Evolutionary conservation across 2,113 vertebrate genomes (phyloP), one percentile per base, ranked within the genome.

Genomic region (Cyprinodon variegatus): DNA sequence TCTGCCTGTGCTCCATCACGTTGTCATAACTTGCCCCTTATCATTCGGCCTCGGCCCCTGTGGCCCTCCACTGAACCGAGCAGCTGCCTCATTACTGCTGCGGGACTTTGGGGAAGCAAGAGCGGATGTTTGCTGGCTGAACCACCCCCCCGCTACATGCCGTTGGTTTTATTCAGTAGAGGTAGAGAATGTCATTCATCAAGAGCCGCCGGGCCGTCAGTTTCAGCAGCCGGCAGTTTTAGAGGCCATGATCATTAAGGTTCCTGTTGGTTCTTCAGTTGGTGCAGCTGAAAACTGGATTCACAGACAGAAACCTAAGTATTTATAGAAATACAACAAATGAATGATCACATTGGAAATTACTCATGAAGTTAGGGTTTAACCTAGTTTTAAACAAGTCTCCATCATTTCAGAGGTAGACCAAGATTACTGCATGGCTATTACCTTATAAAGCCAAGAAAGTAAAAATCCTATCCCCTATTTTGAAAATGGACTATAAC

Each of bases 61-160:
- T 75, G 86, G 86, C 83, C 84, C 77, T 83, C 66, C 20, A 38
- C 77, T 85, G 82, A 86, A 86, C 82, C 63, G 61, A 74, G 77
- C 66, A 53, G 68, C 53, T 41, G 76, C 61, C 87, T 89, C 82
- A 84, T 88, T 88, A 84, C 68, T n/a, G 84, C 63, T 43, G 15
- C 43, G 20, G 74, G 78, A 48, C 68, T 82, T 76, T 72, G 0
- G 77, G 82, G 79, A 76, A 73, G 45, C 39, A n/a, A 65, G 70
- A 61, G 72, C 78, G 85, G 87, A 85, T 87, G 82, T 78, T 81
- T 72, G 85, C 72, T 77, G 78, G 84, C 84, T 87, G 85, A 85
- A 79, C 77, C 78, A 48, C 80, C 84, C 79, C 29, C 72, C 74
- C 59, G 36, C 68, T 6, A 63, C 79, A 73, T 61, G 83, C 63